Base-by-base conservation (phyloP, 2,797 vertebrate genomes). In the Megalops cyprinoides region DNA sequence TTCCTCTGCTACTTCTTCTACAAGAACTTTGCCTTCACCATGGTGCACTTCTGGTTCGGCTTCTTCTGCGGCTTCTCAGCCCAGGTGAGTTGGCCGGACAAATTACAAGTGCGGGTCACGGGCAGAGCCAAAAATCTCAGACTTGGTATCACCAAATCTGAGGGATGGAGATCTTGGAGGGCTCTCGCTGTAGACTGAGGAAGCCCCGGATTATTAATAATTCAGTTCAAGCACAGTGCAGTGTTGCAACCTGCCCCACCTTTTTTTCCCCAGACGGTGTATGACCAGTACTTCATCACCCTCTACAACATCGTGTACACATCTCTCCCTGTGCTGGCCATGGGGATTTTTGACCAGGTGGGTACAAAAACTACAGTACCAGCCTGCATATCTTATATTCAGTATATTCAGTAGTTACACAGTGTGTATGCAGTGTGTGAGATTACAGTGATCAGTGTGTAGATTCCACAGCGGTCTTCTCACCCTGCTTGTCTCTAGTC, bases 1-100 rank as follows among this genome's bases (percentile, higher is more conserved):
- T 99, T 99, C 91, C 97, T 99, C 84, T 98, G 97, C 88, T 99
- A 99, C 85, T 99, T 99, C 92, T 99, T 99, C 95, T 99, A 99
- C 90, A 99, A 99, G 95, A 99, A 99, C 89, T 99, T 99, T 0
- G 97, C 97, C 85, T 99, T 99, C 95, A 99, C 97, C 90, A 98
- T 98, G 96, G 97, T 99, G 92, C 97, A 99, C 90, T 99, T 99
- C 93, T 99, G 97, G 97, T 99, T 98, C 3, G 97, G 97, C 82
- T 98, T 98, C 95, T 98, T 98, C 93, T 98, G 97, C 0, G 97
- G 97, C 81, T 99, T 99, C 89, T 99, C 97, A 0, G 97, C 97
- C 0, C 97, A 98, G 97, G 97, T 98, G 85, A 44, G 90, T 62
- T 25, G 46, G 55, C 14, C 0, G 0, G 69, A 9, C 1, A 44